Evolutionary conservation across 2,113 vertebrate species (phyloP).

Genomic region (Callaeas wilsoni): DNA sequence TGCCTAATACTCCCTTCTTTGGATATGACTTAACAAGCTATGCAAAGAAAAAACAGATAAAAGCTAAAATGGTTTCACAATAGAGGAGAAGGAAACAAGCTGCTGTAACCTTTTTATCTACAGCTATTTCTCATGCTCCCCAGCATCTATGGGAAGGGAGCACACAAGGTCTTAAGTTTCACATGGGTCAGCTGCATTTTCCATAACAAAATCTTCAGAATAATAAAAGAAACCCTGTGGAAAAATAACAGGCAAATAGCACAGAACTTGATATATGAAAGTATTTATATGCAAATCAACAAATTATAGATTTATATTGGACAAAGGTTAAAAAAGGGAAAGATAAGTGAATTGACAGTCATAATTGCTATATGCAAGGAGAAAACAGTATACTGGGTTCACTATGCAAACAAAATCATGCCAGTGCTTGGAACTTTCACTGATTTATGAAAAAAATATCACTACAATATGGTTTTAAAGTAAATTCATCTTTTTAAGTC

Average conservation of each 20-base stretch:
- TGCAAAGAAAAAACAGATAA: not conserved
- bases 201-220: not conserved
- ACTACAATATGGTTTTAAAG: not conserved
- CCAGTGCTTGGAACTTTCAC: not conserved
- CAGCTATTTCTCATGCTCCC: not conserved
- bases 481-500: not conserved
- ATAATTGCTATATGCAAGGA: not conserved
- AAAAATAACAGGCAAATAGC: not conserved
- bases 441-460: not conserved
- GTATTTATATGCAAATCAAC: not conserved
- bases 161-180: not conserved
- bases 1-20: not conserved
- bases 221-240: not conserved
- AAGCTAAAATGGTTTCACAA: not conserved
- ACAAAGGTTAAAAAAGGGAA: not conserved
- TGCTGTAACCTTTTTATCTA: not conserved
- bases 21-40: not conserved
- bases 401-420: not conserved
- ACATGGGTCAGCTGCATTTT: not conserved
- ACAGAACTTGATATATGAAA: not conserved
- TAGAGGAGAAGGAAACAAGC: not conserved
- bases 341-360: not conserved
- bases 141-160: not conserved
- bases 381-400: not conserved
- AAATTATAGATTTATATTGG: not conserved